Base-by-base conservation (phyloP, 92 coral and sea anemone genomes). In the Parazoanthus atlanticus region DNA sequence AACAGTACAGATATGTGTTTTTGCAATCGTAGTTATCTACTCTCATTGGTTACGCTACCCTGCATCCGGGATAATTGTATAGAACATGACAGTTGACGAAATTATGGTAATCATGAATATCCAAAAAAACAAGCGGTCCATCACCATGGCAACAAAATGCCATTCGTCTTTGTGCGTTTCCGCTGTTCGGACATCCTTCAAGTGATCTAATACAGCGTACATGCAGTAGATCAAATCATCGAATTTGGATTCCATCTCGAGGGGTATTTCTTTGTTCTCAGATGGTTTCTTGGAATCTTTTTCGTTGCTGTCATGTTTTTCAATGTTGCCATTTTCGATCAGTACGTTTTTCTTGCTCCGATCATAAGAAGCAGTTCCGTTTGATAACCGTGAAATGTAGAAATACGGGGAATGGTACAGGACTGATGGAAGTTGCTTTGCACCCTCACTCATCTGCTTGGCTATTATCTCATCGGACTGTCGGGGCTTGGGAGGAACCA, bases 131-230 rank as follows among this genome's bases (percentile, higher is more conserved):
- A 94, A 88, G 28, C 92, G 92, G 88, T 97, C 99, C 80, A 97
- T 89, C 19, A 97, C 99, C 73, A 95, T 92, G 74, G 99, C 98
- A 74, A 98, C 98, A 79, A 90, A 96, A 67, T 96, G 96, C 99
- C 99, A 97, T 54, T 97, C 98, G 30, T 93, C 97, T 52, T 93
- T 91, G 69, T 90, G 93, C 16, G 80, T 93, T 40, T 97, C 99
- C 0, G 96, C 88, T 19, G 91, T 92, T 87, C 96, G 95, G 46
- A 79, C 88, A 69, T 96, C 96, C 74, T 97, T 96, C 84, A 97
- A 81, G 89, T 97, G 96, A 75, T 96, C 97, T 46, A 95, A 89
- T 12, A 97, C 93, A 41, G 94, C 87, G 47, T 95, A 95, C 88
- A 92, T 92, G 47, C 94, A 95, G 64, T 79, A 89, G n/a, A 90